Conservation (phyloP, 2,113 vertebrate species). For the Xiphias gladius region DNA sequence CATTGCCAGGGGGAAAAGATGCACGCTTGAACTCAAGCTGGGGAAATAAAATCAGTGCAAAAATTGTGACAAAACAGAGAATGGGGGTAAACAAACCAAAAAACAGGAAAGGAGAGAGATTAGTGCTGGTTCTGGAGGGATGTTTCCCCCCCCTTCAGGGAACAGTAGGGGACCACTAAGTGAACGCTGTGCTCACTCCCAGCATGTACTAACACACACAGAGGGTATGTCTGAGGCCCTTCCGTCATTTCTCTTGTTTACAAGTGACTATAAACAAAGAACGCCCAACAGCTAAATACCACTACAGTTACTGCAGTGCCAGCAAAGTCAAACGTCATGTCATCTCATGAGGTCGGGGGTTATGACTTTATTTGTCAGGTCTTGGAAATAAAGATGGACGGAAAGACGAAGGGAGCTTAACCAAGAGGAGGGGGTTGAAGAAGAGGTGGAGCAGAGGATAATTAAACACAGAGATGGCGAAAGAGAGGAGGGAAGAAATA, state of each 20-base stretch:
- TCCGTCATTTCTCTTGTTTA: conserved; percentile 10
- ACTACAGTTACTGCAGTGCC: conserved; percentile 9
- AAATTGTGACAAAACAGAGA: conserved; percentile 36
- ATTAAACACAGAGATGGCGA: neutral
- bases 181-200: conserved; percentile 5
- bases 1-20: conserved; percentile 39
- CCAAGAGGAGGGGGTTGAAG: neutral
- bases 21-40: conserved; percentile 27
- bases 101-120: conserved; percentile 3
- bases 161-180: conserved; percentile 6
- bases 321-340: conserved; percentile 17
- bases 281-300: neutral
- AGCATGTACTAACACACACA: neutral
- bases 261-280: conserved; percentile 11
- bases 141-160: conserved; percentile 10
- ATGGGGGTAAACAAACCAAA: conserved; percentile 46
- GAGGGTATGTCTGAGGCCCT: conserved; percentile 2
- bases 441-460: neutral
- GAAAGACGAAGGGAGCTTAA: neutral
- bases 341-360: neutral
- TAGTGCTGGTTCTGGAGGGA: conserved; percentile 32
- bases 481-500: neutral
- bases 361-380: neutral
- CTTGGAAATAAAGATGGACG: neutral
- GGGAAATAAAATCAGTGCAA: conserved; percentile 19